phyloP scores from a whole-genome alignment of 2,888 invertebrate species.

The Perithous albicinctus region DNA sequence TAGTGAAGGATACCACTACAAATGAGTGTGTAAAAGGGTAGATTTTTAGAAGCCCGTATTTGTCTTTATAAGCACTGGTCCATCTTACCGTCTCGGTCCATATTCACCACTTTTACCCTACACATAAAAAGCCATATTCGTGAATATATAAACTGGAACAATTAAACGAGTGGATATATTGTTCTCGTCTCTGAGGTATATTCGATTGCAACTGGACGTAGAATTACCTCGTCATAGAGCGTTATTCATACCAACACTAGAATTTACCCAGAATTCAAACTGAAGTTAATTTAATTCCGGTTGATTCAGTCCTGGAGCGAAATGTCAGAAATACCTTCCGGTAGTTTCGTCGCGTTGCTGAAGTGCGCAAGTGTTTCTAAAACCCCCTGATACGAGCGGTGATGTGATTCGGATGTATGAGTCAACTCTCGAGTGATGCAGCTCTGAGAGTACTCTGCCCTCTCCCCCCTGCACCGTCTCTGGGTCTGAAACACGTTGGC shows the following conservation, averaged over 20 bases:
- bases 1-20: too few species aligned
- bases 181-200: not conserved
- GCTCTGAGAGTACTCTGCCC: not conserved
- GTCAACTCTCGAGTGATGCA: conserved; percentile 19
- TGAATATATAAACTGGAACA: not conserved
- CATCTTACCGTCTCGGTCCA: too few species aligned
- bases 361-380: not conserved
- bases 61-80: too few species aligned
- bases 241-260: not conserved
- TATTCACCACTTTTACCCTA: too few species aligned
- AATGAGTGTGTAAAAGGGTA: too few species aligned
- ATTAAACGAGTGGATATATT: too few species aligned
- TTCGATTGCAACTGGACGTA: conserved; percentile 19
- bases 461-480: not conserved
- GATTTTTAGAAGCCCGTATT: too few species aligned
- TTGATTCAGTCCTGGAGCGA: conserved; percentile 42
- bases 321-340: conserved; percentile 47
- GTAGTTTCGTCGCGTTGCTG: not conserved
- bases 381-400: not conserved
- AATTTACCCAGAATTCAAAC: conserved; percentile 37
- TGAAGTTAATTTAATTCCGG: conserved; percentile 42
- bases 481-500: not conserved
- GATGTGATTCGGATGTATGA: not conserved
- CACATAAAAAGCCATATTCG: not conserved
- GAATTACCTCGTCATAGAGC: conserved; percentile 14